phyloP scores from a whole-genome alignment of 1,140 invertebrate species.

The Dreissena polymorpha region DNA sequence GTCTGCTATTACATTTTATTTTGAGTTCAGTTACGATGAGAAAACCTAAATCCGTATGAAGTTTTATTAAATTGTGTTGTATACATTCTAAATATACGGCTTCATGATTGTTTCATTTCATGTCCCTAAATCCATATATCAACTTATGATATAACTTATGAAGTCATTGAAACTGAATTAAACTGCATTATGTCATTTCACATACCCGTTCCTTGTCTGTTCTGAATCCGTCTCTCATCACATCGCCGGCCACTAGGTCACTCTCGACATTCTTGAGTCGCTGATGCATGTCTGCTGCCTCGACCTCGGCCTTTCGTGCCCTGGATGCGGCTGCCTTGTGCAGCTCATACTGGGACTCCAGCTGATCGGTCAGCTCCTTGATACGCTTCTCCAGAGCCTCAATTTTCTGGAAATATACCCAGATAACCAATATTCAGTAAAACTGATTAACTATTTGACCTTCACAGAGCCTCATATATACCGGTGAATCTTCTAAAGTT shows the following conservation, averaged over 20 bases:
- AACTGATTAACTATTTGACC: too few relatives aligned
- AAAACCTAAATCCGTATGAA: too few relatives aligned
- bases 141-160: too few relatives aligned
- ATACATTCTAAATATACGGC: too few relatives aligned
- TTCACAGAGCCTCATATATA: too few relatives aligned
- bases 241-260: slow-evolving; percentile 77
- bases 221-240: slow-evolving; percentile 76
- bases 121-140: too few relatives aligned
- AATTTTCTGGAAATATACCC: slow-evolving; percentile 62
- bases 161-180: too few relatives aligned
- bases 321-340: slow-evolving; percentile 67
- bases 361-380: slow-evolving; percentile 73
- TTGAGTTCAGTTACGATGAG: too few relatives aligned
- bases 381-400: slow-evolving; percentile 74
- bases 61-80: too few relatives aligned
- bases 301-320: slow-evolving; percentile 70
- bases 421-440: slow-evolving; percentile 4
- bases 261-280: slow-evolving; percentile 73
- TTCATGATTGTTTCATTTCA: too few relatives aligned
- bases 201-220: slow-evolving; percentile 77
- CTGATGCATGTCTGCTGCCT: slow-evolving; percentile 69
- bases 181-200: neutral
- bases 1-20: too few relatives aligned
- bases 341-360: slow-evolving; percentile 74
- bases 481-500: too few relatives aligned